These are phyloP conservation scores for Hermatobates lingyangjiaoensis DNA, from an alignment of 1,140 invertebrate species.

Conservation along the genomic window DNA sequence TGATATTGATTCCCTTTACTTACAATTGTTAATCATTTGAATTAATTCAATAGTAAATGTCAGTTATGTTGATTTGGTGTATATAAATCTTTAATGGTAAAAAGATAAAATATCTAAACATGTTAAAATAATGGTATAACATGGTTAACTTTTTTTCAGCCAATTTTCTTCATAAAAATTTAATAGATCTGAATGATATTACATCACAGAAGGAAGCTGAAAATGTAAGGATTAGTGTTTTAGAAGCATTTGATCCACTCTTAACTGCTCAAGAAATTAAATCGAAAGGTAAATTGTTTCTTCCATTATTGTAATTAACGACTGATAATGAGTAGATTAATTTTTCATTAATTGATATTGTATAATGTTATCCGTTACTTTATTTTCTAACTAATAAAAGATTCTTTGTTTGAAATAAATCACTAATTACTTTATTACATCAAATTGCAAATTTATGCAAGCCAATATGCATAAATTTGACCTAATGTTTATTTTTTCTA, in stretches of 20 bases:
- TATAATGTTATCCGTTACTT: neutral
- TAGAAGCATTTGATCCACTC: constrained; percentile 69
- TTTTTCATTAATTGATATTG: neutral
- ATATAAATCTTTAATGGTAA: neutral
- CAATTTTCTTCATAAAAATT: constrained; percentile 35
- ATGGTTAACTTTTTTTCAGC: constrained; percentile 22
- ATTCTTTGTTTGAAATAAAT: neutral
- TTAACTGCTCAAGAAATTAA: constrained; percentile 20
- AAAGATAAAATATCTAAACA: neutral
- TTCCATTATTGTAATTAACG: neutral
- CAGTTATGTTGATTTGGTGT: neutral
- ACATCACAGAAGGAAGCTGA: constrained; percentile 19
- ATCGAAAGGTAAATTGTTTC: neutral
- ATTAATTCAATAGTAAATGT: neutral
- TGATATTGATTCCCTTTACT: neutral
- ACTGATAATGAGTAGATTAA: neutral
- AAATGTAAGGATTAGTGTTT: constrained; percentile 28
- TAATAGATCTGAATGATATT: constrained; percentile 25
- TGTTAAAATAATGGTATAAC: neutral
- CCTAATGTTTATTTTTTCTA: too few species aligned
- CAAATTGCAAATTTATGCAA: too few species aligned
- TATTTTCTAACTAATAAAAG: neutral
- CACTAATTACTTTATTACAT: too few species aligned
- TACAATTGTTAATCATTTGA: neutral
- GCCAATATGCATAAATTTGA: too few species aligned